A percentile compares a stretch with the other conserved stretches of the same genome.
phyloP scores from a whole-genome alignment of 2,888 invertebrate species.

The Apodemia mormo region DNA sequence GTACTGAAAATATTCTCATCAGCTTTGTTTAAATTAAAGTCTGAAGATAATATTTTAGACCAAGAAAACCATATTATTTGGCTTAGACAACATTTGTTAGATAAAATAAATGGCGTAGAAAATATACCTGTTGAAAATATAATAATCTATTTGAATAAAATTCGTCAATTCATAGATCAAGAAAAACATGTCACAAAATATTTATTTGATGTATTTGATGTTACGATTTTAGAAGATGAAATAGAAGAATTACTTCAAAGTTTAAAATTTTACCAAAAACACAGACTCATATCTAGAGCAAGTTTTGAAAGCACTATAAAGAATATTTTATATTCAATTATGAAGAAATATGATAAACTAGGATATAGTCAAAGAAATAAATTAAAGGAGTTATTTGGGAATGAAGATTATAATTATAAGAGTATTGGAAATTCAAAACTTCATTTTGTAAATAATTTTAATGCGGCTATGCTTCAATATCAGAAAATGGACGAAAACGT shows the following conservation, averaged over 20 bases:
- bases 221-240: not conserved
- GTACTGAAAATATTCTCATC: not conserved
- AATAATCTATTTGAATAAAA: not conserved
- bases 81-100: not conserved
- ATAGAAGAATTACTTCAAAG: constrained; percentile 1
- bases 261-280: not conserved
- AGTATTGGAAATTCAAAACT: not conserved
- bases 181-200: not conserved
- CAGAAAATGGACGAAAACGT: not conserved
- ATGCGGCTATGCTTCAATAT: not conserved
- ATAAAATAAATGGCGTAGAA: not conserved
- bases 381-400: not conserved
- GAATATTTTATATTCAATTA: not conserved
- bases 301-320: not conserved
- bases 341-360: not conserved
- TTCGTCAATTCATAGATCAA: not conserved
- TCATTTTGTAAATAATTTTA: not conserved
- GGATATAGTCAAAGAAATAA: not conserved
- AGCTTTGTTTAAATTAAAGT: not conserved
- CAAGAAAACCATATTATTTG: not conserved
- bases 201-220: not conserved
- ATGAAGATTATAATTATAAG: not conserved
- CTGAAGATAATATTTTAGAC: not conserved
- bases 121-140: not conserved
- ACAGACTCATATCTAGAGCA: not conserved